Base-by-base conservation (phyloP, 2,113 vertebrate species). In the Fukomys damarensis region DNA sequence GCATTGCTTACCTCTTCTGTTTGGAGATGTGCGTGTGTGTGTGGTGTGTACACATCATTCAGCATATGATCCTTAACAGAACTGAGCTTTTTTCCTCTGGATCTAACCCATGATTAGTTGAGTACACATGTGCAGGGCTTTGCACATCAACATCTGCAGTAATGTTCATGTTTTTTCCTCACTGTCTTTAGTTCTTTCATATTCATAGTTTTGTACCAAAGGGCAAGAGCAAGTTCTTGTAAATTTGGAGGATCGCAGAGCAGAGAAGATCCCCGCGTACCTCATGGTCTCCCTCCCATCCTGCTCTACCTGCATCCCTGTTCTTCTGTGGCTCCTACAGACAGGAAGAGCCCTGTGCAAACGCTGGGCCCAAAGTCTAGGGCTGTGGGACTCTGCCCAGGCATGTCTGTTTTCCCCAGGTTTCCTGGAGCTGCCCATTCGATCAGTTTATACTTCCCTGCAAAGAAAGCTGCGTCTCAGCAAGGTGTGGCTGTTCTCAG, bases 401-500 rank as follows among this genome's bases (percentile, higher is more conserved):
- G 68, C 70, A 30, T 84, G 28, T 54, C 80, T 92, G 82, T 74
- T 70, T 49, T 26, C 83, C 58, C 24, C 16, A n/a, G 49, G 61
- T 68, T 70, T 63, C 65, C 32, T 70, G 52, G 79, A 84, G 54
- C 77, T 93, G 30, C 65, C 76, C 28, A 86, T 86, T 91, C 52
- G 43, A 22, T 89, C 74, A 85, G 43, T 22, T 83, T 89, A 30
- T 35, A 56, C 19, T 86, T 94, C 54, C 30, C 52, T 94, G 70
- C n/a, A 83, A 65, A 92, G 86, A 91, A 82, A 93, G 94, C 80
- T 61, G 72, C 87, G 88, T 96, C 91, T 95, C 58, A 35, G n/a
- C 70, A 61, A 66, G 72, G 70, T 74, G 43, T 82, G 59, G 35
- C 72, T 96, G 17, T 38, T 74, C 49, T 80, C 61, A 74, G 86